Evolutionary conservation across 2,113 vertebrate genomes (phyloP), one percentile per base, ranked within the genome.

Genomic region (Dicrurus megarhynchus): DNA sequence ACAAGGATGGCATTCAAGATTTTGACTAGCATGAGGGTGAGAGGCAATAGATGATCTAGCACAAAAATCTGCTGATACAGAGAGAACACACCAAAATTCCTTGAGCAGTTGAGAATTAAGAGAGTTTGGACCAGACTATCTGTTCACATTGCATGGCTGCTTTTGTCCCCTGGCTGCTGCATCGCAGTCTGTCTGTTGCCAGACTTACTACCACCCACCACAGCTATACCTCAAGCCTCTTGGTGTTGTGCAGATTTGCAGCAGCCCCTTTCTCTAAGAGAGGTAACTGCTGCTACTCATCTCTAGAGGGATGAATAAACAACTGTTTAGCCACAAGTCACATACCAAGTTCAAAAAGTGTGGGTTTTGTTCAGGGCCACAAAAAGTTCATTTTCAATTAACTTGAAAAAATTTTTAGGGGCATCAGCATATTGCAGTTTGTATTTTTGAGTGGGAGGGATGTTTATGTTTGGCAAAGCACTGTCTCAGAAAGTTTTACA

Each of bases 161-260:
- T 85, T 24, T 4, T 69, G 26, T 64, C 41, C 56, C 56, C 65
- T 55, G 67, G 42, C 39, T 2, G 0, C 52, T 68, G 20, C 41
- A 39, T 71, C 6, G 0, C 22, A 24, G 8, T 32, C 33, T 79
- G 27, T 50, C 24, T 7, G 0, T 55, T 42, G 22, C 63, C 39
- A 67, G 39, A 30, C 52, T 44, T 33, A 6, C 10, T 75, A 3
- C n/a, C 57, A 64, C 35, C 11, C 44, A 8, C 64, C 59, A 49
- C 39, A 71, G 44, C 55, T 52, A 13, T 3, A 5, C 65, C 30
- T 55, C 67, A 16, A 3, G 6, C 57, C 39, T 65, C 33, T 59
- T 50, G 1, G 1, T 0, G 0, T 9, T 42, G 24, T 3, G 12
- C 33, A 17, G 44, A 21, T 85, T 46, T 63, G 35, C 70, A 75